Percentiles rank a stretch among this genome's conserved stretches.
phyloP scores from a whole-genome alignment of 1,140 invertebrate species.

The Homarus americanus region DNA sequence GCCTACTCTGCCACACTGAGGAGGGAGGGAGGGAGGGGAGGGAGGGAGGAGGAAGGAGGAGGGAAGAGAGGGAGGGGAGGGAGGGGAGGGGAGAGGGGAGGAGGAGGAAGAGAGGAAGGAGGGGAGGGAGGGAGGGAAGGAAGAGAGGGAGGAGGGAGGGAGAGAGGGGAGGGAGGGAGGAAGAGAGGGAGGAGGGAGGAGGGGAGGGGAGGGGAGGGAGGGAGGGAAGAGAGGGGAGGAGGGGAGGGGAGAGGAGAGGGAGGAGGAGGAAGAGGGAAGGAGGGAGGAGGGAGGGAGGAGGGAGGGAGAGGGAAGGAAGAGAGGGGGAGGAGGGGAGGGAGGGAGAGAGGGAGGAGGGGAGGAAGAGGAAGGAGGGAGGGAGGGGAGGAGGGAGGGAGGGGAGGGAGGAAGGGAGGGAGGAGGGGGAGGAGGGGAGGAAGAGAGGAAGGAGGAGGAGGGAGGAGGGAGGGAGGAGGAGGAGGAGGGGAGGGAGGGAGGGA shows the following conservation, averaged over 20 bases:
- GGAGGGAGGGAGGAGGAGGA: background rate
- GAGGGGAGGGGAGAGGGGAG: background rate
- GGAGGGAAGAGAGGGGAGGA: too few relatives aligned
- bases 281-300: background rate
- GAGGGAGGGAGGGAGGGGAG: background rate
- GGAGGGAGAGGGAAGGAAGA: too few relatives aligned
- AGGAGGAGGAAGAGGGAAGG: background rate
- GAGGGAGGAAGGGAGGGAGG: too few relatives aligned
- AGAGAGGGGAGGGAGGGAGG: background rate
- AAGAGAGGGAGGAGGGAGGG: too few relatives aligned
- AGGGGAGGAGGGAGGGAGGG: background rate
- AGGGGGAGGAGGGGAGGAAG: background rate
- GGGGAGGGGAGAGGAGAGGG: background rate
- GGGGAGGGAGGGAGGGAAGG: background rate
- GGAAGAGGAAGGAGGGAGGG: background rate
- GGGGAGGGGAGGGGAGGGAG: constrained; percentile 8
- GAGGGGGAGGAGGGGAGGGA: background rate
- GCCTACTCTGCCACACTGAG: background rate
- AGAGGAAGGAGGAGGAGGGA: background rate
- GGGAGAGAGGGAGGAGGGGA: background rate
- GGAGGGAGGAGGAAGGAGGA: too few relatives aligned
- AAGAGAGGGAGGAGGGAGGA: too few relatives aligned
- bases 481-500: too few relatives aligned
- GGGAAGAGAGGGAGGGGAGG: constrained; percentile 1
- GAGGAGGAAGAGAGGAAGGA: background rate